Conservation (phyloP, 1,140 invertebrate species). For the Pseudachorutes palmiensis region DNA sequence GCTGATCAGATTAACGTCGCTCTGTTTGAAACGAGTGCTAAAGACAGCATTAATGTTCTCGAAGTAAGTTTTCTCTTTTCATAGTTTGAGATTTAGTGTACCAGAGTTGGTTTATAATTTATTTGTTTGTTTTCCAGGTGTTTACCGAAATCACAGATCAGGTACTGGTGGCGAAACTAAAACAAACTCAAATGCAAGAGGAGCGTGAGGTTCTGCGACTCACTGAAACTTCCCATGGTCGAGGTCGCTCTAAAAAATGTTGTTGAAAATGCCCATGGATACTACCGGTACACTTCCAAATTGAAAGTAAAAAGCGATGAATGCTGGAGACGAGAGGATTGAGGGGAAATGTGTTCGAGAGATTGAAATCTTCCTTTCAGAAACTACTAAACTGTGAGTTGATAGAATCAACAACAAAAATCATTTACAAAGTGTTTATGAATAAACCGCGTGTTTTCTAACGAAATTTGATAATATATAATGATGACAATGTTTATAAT, state of each 20-base stretch:
- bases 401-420: no score
- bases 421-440: no score
- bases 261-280: background rate
- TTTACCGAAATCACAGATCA: background rate
- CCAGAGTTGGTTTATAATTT: no score
- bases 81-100: background rate
- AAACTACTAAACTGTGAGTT: no score
- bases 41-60: slow-evolving; percentile 95
- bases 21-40: slow-evolving; percentile 96
- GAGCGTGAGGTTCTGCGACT: background rate
- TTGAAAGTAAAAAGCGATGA: no score
- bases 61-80: background rate
- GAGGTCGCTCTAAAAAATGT: background rate
- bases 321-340: no score
- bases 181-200: background rate
- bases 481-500: no score
- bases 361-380: no score
- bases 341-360: no score
- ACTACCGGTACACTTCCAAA: no score
- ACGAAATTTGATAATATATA: no score
- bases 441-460: no score
- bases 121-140: background rate
- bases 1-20: slow-evolving; percentile 94
- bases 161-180: background rate
- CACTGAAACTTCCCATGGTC: background rate